Evolutionary conservation across 1,140 invertebrate genomes (phyloP).

Genomic region (Drosophila aff.): DNA sequence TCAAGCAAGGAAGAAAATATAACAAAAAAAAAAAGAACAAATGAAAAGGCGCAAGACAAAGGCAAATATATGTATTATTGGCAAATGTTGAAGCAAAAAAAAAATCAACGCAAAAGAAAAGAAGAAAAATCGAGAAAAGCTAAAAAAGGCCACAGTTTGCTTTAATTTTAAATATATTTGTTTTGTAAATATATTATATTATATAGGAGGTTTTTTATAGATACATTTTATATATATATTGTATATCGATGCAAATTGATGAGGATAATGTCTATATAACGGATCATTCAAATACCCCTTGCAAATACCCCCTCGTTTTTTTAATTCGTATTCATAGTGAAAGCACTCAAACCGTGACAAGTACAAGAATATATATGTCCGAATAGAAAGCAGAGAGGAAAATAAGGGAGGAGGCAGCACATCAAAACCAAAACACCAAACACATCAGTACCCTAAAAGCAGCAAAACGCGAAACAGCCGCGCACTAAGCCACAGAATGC

Average conservation of each 20-base stretch:
- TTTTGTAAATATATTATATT: constrained; percentile 23
- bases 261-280: constrained; percentile 9
- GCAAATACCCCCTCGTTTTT: constrained; percentile 1
- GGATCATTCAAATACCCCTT: constrained; percentile 7
- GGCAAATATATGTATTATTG: constrained; percentile 1
- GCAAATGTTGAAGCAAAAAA: neutral
- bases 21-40: neutral
- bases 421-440: constrained; percentile 8
- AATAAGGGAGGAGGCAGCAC: neutral
- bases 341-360: constrained; percentile 36
- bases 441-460: constrained; percentile 1
- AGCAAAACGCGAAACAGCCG: constrained; percentile 1
- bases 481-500: constrained; percentile 45
- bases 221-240: neutral
- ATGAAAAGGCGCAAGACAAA: neutral
- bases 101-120: neutral
- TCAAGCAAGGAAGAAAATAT: constrained; percentile 10
- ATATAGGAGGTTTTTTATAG: constrained; percentile 30
- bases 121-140: neutral
- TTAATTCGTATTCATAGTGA: constrained; percentile 15
- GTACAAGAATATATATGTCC: constrained; percentile 34
- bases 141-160: constrained; percentile 1
- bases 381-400: constrained; percentile 17
- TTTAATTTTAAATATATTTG: constrained; percentile 23
- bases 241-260: constrained; percentile 20